phyloP scores from a whole-genome alignment of 1,140 invertebrate species.

The Conus betulinus region DNA sequence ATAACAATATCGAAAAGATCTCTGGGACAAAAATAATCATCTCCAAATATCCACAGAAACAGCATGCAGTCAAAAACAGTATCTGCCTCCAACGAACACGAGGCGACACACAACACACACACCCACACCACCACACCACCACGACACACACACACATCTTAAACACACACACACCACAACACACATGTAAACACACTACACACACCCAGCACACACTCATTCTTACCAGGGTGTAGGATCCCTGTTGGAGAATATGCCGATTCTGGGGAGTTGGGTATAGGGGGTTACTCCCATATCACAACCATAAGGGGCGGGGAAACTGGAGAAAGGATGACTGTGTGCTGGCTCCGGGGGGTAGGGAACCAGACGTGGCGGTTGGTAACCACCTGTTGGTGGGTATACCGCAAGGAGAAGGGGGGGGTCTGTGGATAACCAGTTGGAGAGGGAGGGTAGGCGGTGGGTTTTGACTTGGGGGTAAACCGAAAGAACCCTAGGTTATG shows the following conservation, averaged over 20 bases:
- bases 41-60: too few relatives aligned
- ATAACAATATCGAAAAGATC: too few relatives aligned
- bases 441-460: not conserved
- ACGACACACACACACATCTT: not conserved
- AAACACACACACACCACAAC: not conserved
- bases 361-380: slow-evolving; percentile 25
- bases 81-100: too few relatives aligned
- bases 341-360: too few relatives aligned
- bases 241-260: slow-evolving; percentile 9
- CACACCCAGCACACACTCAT: not conserved
- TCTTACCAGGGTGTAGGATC: slow-evolving; percentile 22
- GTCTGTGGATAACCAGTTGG: slow-evolving; percentile 26
- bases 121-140: too few relatives aligned
- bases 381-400: slow-evolving; percentile 23
- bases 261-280: slow-evolving; percentile 31
- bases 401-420: too few relatives aligned
- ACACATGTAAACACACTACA: not conserved
- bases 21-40: too few relatives aligned
- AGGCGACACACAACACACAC: too few relatives aligned
- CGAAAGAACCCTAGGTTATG: slow-evolving; percentile 60
- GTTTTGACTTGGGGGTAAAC: slow-evolving; percentile 35
- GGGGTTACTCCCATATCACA: slow-evolving; percentile 29
- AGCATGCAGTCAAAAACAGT: too few relatives aligned
- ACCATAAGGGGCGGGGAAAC: slow-evolving; percentile 20
- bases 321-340: slow-evolving; percentile 31